Evolutionary conservation across 2,797 vertebrate genomes (phyloP), one percentile per base, ranked within the genome.

Genomic region (Liparis tanakae): DNA sequence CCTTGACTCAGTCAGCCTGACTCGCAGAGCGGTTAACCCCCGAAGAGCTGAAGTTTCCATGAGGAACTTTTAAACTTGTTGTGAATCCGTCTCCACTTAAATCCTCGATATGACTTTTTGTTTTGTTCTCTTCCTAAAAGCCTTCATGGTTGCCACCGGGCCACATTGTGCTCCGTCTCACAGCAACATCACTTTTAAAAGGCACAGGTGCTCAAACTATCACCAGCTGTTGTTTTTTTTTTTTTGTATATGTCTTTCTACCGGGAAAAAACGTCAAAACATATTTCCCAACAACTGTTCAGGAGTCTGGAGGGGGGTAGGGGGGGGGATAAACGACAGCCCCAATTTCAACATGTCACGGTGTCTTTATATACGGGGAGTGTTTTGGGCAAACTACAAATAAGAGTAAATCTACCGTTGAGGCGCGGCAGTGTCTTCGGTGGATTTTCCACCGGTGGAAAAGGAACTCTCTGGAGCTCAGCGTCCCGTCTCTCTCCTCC

Each of bases 401-500:
- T 87, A 70, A 34, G 46, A 69, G 67, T 70, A 71, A 81, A 88
- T 70, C 70, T 72, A 65, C 25, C 10, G 15, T 41, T 44, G 85
- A 88, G 66, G 54, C 80, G 68, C 37, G 57, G n/a, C n/a, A n/a
- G n/a, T 37, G 73, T 77, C 82, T 75, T 78, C 58, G 79, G 78
- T 70, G 72, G 72, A 74, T 88, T 86, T 87, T 78, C 77, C 77
- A 80, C 74, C 53, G 17, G 71, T 67, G 73, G 68, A 82, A 80
- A 88, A 86, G 85, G 81, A 78, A 85, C 78, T 84, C 71, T 67
- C 65, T 22, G 60, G 60, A 67, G 63, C 85, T 75, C 56, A 56
- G 71, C 30, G 3, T 30, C 56, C 1, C 63, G 50, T n/a, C n/a
- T n/a, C n/a, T n/a, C 25, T 3, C 25, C 25, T 3, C 25, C 25